Conservation (phyloP, 1,140 invertebrate genomes). For the Eufriesea mexicana region DNA sequence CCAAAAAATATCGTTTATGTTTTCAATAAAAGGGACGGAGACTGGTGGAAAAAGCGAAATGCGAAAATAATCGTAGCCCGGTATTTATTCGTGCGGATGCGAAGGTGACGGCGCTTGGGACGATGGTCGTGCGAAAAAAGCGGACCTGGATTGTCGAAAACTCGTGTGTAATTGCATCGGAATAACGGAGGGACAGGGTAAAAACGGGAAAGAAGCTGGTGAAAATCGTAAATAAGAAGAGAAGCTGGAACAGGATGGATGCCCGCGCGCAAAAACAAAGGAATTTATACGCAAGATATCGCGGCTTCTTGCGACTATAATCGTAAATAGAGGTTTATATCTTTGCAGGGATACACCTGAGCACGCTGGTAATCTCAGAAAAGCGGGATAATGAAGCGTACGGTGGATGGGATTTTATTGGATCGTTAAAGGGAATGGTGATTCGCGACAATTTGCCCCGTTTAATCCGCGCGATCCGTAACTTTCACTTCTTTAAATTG, state of each 20-base stretch:
- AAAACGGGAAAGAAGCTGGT: not conserved
- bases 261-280: not conserved
- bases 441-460: constrained; percentile 46
- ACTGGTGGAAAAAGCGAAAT: not conserved
- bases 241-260: not conserved
- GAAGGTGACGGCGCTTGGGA: not conserved
- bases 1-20: not conserved
- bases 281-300: constrained; percentile 20
- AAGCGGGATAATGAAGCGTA: constrained; percentile 15
- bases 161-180: not conserved
- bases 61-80: not conserved
- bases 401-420: constrained; percentile 18
- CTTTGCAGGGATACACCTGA: not conserved
- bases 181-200: not conserved
- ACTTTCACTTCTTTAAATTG: constrained; percentile 52
- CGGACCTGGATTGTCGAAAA: not conserved
- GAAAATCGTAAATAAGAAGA: constrained; percentile 4
- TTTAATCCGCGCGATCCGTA: constrained; percentile 32
- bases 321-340: constrained; percentile 27
- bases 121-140: not conserved
- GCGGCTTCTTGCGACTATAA: constrained; percentile 4
- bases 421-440: constrained; percentile 35
- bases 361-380: not conserved
- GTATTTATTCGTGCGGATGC: not conserved
- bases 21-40: not conserved